Percentiles rank a stretch among this genome's conserved stretches.
phyloP scores from a whole-genome alignment of 2,113 vertebrate species.

The Herpetotheres cachinnans region DNA sequence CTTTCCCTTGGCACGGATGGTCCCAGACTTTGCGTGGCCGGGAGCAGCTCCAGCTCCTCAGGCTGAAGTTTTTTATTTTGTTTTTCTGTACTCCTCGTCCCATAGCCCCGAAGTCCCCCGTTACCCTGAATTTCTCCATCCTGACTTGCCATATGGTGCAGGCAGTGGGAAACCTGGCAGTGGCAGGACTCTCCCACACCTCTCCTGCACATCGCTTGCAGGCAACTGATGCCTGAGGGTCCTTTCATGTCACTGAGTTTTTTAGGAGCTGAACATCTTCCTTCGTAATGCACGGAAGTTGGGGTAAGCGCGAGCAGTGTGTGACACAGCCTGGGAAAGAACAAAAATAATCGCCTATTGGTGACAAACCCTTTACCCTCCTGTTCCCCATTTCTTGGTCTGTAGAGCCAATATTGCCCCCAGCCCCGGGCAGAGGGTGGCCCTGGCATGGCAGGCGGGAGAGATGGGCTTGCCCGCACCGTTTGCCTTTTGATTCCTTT shows the following conservation, averaged over 20 bases:
- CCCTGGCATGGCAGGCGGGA: background rate
- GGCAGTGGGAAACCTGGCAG: background rate
- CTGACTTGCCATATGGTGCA: background rate
- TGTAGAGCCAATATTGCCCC: background rate
- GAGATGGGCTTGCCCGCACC: too few species aligned
- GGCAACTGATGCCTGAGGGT: background rate
- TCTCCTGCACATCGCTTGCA: background rate
- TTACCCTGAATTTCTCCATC: background rate
- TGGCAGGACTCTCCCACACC: background rate
- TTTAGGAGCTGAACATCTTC: background rate
- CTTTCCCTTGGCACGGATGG: rapidly evolving
- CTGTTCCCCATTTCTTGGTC: background rate
- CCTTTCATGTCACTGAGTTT: background rate
- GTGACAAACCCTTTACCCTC: background rate
- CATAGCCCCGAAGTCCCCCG: background rate
- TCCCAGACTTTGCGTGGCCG: background rate
- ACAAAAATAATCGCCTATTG: background rate
- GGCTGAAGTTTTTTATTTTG: background rate
- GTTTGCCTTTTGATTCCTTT: background rate
- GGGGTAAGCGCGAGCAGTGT: background rate
- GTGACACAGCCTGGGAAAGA: background rate
- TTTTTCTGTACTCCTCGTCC: background rate
- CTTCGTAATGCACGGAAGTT: background rate
- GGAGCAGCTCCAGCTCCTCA: background rate
- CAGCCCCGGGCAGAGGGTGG: background rate